Evolutionary conservation across 2,888 invertebrate genomes (phyloP).

Genomic region (Linnaemya tessellans): DNA sequence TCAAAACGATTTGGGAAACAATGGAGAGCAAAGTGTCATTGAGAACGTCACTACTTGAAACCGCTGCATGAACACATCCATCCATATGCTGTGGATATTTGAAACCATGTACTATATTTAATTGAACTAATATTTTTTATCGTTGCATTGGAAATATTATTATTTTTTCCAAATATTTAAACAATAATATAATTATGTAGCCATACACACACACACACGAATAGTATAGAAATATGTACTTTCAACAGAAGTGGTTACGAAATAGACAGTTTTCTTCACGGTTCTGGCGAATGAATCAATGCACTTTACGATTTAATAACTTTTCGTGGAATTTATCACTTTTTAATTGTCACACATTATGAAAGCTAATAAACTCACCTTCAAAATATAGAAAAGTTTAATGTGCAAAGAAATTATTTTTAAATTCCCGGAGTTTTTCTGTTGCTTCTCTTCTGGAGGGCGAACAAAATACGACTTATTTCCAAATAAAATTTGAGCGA

Average conservation of each 20-base stretch:
- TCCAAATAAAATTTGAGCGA: conserved; percentile 65
- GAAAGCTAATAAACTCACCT: conserved; percentile 73
- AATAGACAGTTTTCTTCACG: conserved; percentile 19
- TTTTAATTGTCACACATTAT: neutral
- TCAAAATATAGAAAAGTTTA: conserved; percentile 72
- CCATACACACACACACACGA: neutral
- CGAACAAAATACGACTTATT: conserved; percentile 77
- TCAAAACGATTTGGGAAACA: conserved; percentile 39
- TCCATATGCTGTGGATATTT: no score
- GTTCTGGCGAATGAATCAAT: neutral
- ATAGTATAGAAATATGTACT: conserved; percentile 2
- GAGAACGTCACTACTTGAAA: neutral
- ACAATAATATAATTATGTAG: neutral
- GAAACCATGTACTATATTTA: neutral
- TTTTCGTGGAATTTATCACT: conserved; percentile 1
- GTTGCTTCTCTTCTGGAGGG: conserved; percentile 81
- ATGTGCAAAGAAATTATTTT: conserved; percentile 70
- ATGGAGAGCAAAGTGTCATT: conserved; percentile 11
- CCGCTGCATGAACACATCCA: no score
- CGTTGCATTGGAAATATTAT: neutral
- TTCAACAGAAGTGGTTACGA: conserved; percentile 46
- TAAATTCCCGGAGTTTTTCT: conserved; percentile 72
- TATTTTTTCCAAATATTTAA: neutral
- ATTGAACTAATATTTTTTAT: neutral
- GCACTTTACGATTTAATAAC: neutral